These are phyloP conservation scores for Anthrax anthrax DNA, from an alignment of 2,888 invertebrate genomes.

Conservation along the genomic window DNA sequence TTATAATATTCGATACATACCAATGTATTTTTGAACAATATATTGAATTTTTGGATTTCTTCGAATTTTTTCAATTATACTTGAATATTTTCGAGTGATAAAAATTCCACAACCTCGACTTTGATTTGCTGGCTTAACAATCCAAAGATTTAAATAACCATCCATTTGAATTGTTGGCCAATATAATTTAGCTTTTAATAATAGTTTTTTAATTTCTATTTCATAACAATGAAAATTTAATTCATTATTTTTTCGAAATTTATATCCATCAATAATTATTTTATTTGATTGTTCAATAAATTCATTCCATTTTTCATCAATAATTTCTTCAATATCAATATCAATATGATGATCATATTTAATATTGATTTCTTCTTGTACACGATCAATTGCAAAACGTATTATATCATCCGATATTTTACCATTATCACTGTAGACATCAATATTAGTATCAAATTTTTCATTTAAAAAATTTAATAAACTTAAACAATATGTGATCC, in stretches of 20 bases:
- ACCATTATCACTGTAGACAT: slow-evolving; percentile 40
- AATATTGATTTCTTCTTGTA: slow-evolving; percentile 46
- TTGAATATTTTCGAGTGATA: slow-evolving; percentile 58
- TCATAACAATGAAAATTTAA: slow-evolving; percentile 14
- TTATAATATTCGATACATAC: too few relatives aligned
- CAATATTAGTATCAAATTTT: background rate
- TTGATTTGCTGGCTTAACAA: slow-evolving; percentile 71
- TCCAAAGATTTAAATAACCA: slow-evolving; percentile 77
- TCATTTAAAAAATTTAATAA: slow-evolving; percentile 46
- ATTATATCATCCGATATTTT: slow-evolving; percentile 42
- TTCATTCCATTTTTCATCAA: slow-evolving; percentile 17
- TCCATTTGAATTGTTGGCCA: slow-evolving; percentile 55
- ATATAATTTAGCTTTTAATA: slow-evolving; percentile 43
- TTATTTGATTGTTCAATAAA: slow-evolving; percentile 21
- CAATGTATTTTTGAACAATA: slow-evolving; percentile 83
- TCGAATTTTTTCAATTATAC: slow-evolving; percentile 49
- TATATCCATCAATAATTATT: slow-evolving; percentile 25
- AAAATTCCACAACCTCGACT: slow-evolving; percentile 73
- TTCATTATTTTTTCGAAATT: slow-evolving; percentile 16
- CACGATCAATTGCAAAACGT: slow-evolving; percentile 55
- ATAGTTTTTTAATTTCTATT: slow-evolving; percentile 36
- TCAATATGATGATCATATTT: slow-evolving; percentile 54
- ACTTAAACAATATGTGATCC: slow-evolving; percentile 62
- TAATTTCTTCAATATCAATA: background rate
- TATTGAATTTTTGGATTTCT: slow-evolving; percentile 47